Conservation (phyloP, 2,113 vertebrate genomes). For the Dromas ardeola region DNA sequence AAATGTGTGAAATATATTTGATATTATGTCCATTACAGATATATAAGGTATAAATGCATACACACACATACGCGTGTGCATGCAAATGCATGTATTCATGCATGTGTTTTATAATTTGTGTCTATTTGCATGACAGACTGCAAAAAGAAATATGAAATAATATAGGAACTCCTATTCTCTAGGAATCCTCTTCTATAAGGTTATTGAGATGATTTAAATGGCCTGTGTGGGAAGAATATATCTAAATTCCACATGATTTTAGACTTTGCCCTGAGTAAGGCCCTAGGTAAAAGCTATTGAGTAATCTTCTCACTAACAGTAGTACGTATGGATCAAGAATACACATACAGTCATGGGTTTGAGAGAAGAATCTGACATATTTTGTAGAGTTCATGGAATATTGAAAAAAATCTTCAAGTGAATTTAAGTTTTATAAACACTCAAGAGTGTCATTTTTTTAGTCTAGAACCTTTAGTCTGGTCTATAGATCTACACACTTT, state of each 20-base stretch:
- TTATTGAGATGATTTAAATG: not conserved
- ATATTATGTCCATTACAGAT: not conserved
- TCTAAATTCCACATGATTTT: not conserved
- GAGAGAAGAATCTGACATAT: not conserved
- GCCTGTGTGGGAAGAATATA: not conserved
- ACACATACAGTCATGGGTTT: not conserved
- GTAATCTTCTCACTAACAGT: not conserved
- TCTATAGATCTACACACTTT: not conserved
- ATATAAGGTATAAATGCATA: not conserved
- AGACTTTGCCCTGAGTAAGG: not conserved
- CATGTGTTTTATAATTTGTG: not conserved
- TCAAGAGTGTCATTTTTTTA: not conserved
- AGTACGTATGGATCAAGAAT: not conserved
- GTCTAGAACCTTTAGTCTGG: not conserved
- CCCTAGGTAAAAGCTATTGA: not conserved
- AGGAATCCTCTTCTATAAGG: not conserved
- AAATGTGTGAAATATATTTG: not conserved
- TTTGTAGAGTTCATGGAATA: not conserved
- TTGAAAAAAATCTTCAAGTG: not conserved
- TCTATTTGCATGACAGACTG: not conserved
- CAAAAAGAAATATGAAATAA: not conserved
- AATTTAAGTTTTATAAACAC: not conserved
- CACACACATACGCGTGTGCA: accelerated
- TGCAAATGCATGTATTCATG: not conserved
- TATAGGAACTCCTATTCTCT: not conserved